Evolutionary conservation across 1,140 invertebrate species (phyloP).

Genomic region (Ditylenchus dipsaci): DNA sequence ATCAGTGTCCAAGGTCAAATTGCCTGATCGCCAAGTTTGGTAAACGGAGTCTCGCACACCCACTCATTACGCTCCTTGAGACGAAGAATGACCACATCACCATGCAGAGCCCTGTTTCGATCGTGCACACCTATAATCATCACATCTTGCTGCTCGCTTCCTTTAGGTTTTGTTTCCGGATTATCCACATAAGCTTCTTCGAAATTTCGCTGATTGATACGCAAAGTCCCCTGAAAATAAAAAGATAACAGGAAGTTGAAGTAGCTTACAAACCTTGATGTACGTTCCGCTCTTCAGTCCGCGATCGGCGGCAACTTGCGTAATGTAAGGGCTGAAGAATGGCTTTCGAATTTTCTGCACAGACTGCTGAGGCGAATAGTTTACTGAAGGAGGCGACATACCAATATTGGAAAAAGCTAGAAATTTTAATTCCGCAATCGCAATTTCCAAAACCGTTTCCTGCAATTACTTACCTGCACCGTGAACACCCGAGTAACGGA

Average conservation of each 20-base stretch:
- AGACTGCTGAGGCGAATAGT: background rate
- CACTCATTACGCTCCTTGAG: slow-evolving; percentile 34
- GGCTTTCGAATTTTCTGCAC: slow-evolving; percentile 2
- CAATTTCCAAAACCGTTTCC: background rate
- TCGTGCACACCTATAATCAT: slow-evolving; percentile 38
- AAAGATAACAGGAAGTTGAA: slow-evolving; percentile 5
- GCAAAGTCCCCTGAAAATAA: slow-evolving; percentile 34
- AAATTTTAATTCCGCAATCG: background rate
- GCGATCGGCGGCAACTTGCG: background rate
- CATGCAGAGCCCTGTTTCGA: slow-evolving; percentile 41
- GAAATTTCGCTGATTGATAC: slow-evolving; percentile 43
- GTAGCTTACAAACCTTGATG: background rate
- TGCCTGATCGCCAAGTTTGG: slow-evolving; percentile 25
- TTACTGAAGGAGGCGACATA: background rate
- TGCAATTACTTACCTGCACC: background rate
- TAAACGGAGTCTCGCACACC: slow-evolving; percentile 34
- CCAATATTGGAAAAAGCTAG: background rate
- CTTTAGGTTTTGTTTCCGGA: slow-evolving; percentile 7
- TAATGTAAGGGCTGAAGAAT: slow-evolving; percentile 1
- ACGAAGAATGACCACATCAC: slow-evolving; percentile 29
- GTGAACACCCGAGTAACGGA: background rate
- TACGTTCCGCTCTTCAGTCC: slow-evolving; percentile 2
- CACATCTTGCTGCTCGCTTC: slow-evolving; percentile 25
- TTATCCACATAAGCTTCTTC: slow-evolving; percentile 43
- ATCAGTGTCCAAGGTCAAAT: slow-evolving; percentile 28